phyloP scores from a whole-genome alignment of 2,888 invertebrate species.

The Augochlorella aurata region DNA sequence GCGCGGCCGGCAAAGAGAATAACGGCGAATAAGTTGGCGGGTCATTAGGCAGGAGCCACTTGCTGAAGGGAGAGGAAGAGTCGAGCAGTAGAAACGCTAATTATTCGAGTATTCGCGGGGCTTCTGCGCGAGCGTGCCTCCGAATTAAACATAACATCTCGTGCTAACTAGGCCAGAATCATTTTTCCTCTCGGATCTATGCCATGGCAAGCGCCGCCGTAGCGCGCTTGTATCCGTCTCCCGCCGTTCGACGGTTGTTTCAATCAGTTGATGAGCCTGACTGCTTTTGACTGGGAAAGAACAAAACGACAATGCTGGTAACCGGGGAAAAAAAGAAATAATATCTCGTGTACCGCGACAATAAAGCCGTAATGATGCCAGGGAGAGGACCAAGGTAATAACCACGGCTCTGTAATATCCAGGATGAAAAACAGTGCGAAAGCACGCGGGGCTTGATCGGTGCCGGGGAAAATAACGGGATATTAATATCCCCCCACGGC shows the following conservation, averaged over 20 bases:
- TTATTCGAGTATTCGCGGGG: constrained; percentile 35
- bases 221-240: not conserved
- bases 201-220: not conserved
- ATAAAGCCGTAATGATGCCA: not conserved
- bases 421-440: constrained; percentile 20
- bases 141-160: constrained; percentile 48
- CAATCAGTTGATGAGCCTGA: constrained; percentile 2
- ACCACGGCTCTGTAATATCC: not conserved
- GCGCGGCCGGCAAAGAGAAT: not conserved
- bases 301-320: not conserved
- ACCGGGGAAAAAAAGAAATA: not conserved
- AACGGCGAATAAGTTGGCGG: constrained; percentile 40
- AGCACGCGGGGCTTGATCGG: constrained; percentile 13
- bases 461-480: constrained; percentile 6
- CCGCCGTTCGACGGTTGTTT: not conserved
- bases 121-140: constrained; percentile 11
- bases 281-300: not conserved
- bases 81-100: constrained; percentile 30
- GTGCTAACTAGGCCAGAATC: constrained; percentile 30
- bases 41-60: constrained; percentile 36
- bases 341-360: constrained; percentile 9
- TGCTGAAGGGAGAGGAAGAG: not conserved
- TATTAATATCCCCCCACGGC: constrained; percentile 34
- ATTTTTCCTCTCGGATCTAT: constrained; percentile 19
- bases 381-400: constrained; percentile 1